Evolutionary conservation across 2,888 invertebrate species (phyloP), one percentile per base, ranked within the genome.

Genomic region (Hyposoter didymator): DNA sequence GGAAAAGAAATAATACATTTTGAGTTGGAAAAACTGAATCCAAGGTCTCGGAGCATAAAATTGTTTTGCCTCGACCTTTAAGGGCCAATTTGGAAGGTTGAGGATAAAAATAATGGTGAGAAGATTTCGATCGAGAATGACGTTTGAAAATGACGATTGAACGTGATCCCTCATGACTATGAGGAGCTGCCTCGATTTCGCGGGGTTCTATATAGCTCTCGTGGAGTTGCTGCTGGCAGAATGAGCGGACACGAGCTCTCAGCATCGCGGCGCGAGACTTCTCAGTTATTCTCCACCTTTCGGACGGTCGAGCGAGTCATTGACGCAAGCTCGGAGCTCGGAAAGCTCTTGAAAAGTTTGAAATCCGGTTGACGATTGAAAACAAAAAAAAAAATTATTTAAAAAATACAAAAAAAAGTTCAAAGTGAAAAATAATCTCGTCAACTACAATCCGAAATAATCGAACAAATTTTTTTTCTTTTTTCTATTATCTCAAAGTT

Each of bases 201-300:
- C 83, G 78, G 85, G 72, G 82, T 59, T 82, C 82, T 81, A 80
- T 75, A 78, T 84, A 72, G 73, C 59, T 28, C 76, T 62, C 49
- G 72, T 73, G 39, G 49, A 17, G 59, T 70, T 70, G 69, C 75
- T 76, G 75, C 86, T 81, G 79, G 80, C 82, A 74, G 78, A 84
- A 80, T 80, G 69, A 69, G 73, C 75, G 62, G 84, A 83, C 84
- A 86, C 80, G 83, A 86, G 82, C 70, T 83, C 84, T 84, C 84
- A 85, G 91, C 92, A 91, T 92, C 92, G 90, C 92, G 73, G 90
- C 92, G 73, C 55, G 92, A 91, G 92, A 93, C 90, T 89, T 91
- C 93, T 91, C 93, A 93, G 93, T 93, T 88, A 90, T 89, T 88
- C 90, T 90, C 90, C 88, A 88, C 87, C 90, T 88, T 87, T 87